Conservation (phyloP, 37 sponge, comb jelly and placozoan genomes). For the Halisarca cf. caerulea region DNA sequence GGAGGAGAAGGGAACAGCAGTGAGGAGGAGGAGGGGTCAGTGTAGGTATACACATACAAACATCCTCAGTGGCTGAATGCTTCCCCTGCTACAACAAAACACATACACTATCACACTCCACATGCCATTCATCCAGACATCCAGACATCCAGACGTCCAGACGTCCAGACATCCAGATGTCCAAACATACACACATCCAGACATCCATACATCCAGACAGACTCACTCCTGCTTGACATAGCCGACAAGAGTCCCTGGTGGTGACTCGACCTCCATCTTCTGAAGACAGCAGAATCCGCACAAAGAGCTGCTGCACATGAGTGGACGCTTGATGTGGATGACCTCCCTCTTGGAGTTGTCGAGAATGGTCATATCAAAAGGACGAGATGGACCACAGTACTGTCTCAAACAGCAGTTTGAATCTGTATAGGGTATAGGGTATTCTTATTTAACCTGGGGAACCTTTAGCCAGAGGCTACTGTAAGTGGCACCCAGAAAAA, state of each 20-base stretch:
- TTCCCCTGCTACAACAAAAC: too few relatives aligned
- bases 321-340: slow-evolving; percentile 81
- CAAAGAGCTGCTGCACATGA: slow-evolving; percentile 57
- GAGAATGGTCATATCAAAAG: slow-evolving; percentile 81
- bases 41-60: too few relatives aligned
- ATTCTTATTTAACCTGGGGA: too few relatives aligned
- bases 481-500: too few relatives aligned
- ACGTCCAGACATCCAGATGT: too few relatives aligned
- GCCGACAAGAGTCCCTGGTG: slow-evolving; percentile 88
- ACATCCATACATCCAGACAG: background rate
- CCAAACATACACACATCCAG: background rate
- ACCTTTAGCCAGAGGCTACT: too few relatives aligned
- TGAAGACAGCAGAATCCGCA: slow-evolving; percentile 94
- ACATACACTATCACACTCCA: background rate
- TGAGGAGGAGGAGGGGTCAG: too few relatives aligned
- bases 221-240: slow-evolving; percentile 75
- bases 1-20: too few relatives aligned
- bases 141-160: too few relatives aligned
- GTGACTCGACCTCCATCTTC: slow-evolving; percentile 87
- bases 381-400: slow-evolving; percentile 81
- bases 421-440: too few relatives aligned
- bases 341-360: slow-evolving; percentile 88
- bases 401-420: slow-evolving; percentile 73
- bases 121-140: background rate
- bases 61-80: too few relatives aligned